A percentile compares a stretch with the other conserved stretches of the same genome.
Conservation (phyloP, 2,113 vertebrate species). For the Tympanuchus pallidicinctus region DNA sequence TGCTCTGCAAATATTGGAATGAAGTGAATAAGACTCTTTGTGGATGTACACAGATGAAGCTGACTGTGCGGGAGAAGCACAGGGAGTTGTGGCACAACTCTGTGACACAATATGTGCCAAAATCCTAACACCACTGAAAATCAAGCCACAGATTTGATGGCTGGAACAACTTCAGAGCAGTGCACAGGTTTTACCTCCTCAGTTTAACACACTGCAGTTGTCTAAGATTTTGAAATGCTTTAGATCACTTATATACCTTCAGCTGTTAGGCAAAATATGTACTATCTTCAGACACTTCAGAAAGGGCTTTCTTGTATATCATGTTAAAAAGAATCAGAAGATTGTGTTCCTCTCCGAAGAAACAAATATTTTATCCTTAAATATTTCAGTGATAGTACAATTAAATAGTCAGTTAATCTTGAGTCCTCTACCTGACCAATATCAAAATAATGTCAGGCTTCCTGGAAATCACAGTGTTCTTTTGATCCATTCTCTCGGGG, state of each 20-base stretch:
- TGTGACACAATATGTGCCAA: constrained; percentile 6
- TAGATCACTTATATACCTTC: neutral
- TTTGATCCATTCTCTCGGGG: neutral
- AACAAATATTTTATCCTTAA: neutral
- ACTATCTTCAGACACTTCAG: neutral
- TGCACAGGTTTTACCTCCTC: neutral
- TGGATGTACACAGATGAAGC: neutral
- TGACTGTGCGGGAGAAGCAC: neutral
- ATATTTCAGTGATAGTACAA: neutral
- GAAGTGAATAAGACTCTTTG: neutral
- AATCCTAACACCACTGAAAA: neutral
- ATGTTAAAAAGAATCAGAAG: neutral
- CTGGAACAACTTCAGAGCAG: constrained; percentile 14
- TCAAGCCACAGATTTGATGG: neutral
- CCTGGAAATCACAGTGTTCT: neutral
- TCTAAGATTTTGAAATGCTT: neutral
- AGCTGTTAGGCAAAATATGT: neutral
- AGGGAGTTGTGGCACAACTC: constrained; percentile 43
- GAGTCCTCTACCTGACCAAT: neutral
- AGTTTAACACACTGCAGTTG: neutral
- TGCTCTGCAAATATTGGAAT: constrained; percentile 14
- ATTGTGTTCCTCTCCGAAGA: neutral
- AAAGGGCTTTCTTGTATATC: neutral
- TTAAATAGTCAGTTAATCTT: neutral
- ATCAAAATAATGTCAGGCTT: neutral